phyloP scores from a whole-genome alignment of 2,797 vertebrate genomes.

The Gobionotothen gibberifrons region DNA sequence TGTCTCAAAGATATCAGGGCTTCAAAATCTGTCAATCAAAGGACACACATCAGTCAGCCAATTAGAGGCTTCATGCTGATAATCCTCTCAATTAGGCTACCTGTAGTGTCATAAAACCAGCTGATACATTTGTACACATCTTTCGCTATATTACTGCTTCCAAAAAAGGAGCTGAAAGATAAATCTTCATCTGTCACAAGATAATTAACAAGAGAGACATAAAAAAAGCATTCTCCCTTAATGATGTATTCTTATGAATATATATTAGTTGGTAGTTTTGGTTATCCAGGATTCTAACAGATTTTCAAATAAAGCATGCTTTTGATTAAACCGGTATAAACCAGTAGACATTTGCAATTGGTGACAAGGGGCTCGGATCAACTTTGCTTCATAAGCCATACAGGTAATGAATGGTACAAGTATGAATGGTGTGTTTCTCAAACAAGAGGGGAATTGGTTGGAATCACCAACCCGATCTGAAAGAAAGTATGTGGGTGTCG shows the following conservation, averaged over 20 bases:
- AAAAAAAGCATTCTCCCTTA: neutral
- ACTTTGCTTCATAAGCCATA: neutral
- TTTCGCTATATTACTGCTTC: neutral
- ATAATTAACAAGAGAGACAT: neutral
- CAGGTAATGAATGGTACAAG: neutral
- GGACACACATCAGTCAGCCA: conserved; percentile 9
- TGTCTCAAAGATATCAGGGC: conserved; percentile 9
- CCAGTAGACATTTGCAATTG: conserved; percentile 5
- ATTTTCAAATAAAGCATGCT: neutral
- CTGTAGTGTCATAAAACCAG: neutral
- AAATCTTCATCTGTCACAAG: neutral
- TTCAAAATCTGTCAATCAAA: conserved; percentile 2
- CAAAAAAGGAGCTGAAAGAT: neutral
- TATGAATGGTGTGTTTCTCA: neutral
- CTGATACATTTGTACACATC: neutral
- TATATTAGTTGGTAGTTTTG: neutral
- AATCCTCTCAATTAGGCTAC: neutral
- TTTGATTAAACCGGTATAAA: neutral
- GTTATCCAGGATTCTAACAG: neutral
- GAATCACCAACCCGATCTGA: conserved; percentile 3
- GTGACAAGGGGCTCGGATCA: neutral
- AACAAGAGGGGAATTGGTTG: conserved; percentile 18
- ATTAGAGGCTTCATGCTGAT: neutral
- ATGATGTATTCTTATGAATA: neutral
- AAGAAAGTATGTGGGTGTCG: conserved; percentile 37